phyloP scores from a whole-genome alignment of 2,888 invertebrate species.

The Synergus itoensis region DNA sequence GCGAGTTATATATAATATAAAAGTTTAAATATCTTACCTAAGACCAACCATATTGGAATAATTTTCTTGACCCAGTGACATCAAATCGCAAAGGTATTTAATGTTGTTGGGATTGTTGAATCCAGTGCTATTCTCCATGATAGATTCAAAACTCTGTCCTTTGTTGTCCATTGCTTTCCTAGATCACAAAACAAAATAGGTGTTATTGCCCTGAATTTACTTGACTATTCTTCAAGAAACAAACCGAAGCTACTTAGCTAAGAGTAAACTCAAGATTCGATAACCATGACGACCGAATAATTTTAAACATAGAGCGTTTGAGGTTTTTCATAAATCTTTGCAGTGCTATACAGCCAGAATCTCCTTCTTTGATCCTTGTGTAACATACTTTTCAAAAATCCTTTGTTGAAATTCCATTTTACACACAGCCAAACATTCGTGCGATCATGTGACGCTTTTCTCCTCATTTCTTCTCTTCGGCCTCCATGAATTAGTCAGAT shows the following conservation, averaged over 20 bases:
- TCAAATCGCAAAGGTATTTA: constrained; percentile 87
- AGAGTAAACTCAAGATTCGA: constrained; percentile 68
- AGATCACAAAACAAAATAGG: constrained; percentile 72
- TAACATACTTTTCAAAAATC: constrained; percentile 32
- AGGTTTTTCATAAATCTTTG: neutral
- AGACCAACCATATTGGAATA: constrained; percentile 85
- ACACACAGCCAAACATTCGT: constrained; percentile 50
- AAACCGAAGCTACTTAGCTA: constrained; percentile 72
- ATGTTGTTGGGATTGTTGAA: constrained; percentile 95
- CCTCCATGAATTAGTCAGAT: constrained; percentile 64
- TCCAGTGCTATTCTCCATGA: constrained; percentile 90
- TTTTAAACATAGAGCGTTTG: constrained; percentile 27
- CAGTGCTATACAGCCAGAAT: constrained; percentile 20
- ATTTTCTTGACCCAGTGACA: constrained; percentile 86
- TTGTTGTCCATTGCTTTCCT: constrained; percentile 90
- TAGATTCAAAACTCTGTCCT: constrained; percentile 88
- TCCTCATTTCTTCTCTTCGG: constrained; percentile 57
- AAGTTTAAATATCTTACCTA: constrained; percentile 79
- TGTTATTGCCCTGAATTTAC: constrained; percentile 38
- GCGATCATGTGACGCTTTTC: constrained; percentile 44
- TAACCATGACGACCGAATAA: constrained; percentile 58
- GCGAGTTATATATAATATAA: no score
- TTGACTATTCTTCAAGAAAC: constrained; percentile 45
- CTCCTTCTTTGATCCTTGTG: constrained; percentile 4
- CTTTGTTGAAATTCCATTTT: constrained; percentile 34